A percentile compares a stretch with the other conserved stretches of the same genome.
Evolutionary conservation across 1,140 invertebrate genomes (phyloP).

Genomic region (Neomicropteryx cornuta): DNA sequence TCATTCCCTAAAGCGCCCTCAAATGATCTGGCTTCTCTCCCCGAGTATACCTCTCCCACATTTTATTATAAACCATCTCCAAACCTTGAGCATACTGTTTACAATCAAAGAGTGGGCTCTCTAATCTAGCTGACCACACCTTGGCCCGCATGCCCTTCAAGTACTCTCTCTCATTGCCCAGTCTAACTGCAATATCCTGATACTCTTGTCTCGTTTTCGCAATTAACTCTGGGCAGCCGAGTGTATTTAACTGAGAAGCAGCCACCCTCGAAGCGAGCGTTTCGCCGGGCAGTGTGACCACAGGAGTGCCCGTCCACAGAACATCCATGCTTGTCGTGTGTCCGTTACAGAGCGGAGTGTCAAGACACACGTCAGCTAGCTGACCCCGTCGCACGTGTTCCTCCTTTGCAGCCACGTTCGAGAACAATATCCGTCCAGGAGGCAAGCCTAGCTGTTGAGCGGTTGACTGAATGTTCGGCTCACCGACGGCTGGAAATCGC

Average conservation of each 20-base stretch:
- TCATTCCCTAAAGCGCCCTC: too few relatives aligned
- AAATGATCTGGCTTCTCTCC: constrained; percentile 77
- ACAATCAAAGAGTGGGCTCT: constrained; percentile 89
- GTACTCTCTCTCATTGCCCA: constrained; percentile 88
- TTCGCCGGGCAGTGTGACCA: constrained; percentile 91
- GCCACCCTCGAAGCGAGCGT: constrained; percentile 93
- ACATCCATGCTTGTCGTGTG: constrained; percentile 99
- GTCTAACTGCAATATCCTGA: constrained; percentile 85
- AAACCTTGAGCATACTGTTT: constrained; percentile 84
- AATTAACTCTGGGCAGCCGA: constrained; percentile 93
- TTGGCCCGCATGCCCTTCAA: constrained; percentile 89
- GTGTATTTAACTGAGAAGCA: constrained; percentile 88
- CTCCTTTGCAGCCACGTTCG: constrained; percentile 97
- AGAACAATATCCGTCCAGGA: constrained; percentile 85
- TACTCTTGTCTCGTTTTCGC: constrained; percentile 86
- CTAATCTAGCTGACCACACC: constrained; percentile 84
- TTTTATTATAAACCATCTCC: constrained; percentile 75
- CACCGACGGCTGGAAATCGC: constrained; percentile 95
- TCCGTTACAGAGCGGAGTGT: constrained; percentile 98
- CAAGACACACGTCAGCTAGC: constrained; percentile 93
- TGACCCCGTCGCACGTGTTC: constrained; percentile 97
- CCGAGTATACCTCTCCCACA: constrained; percentile 71
- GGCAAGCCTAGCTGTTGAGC: constrained; percentile 73
- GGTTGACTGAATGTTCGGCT: constrained; percentile 80
- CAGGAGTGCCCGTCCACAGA: constrained; percentile 96